Evolutionary conservation across 2,113 vertebrate genomes (phyloP).

Genomic region (Callithrix jacchus): DNA sequence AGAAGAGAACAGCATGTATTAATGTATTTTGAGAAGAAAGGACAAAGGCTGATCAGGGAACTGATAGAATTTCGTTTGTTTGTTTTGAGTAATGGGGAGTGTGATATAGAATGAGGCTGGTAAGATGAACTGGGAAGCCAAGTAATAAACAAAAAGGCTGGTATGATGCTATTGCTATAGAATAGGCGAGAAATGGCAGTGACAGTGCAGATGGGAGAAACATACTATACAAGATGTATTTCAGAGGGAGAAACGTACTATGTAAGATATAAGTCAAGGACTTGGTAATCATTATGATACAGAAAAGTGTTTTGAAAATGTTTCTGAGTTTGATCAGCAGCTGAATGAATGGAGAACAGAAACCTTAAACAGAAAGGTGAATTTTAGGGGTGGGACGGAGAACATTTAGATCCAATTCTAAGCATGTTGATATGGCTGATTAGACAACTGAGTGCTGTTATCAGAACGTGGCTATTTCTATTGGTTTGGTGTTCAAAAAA

Average conservation of each 20-base stretch:
- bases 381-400: background rate
- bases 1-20: background rate
- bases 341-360: background rate
- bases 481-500: background rate
- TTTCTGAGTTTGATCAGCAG: background rate
- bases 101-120: background rate
- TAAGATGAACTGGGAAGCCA: background rate
- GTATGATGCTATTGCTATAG: background rate
- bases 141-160: background rate
- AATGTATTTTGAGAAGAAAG: background rate
- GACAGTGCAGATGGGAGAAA: background rate
- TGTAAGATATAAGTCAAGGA: background rate
- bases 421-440: too few relatives aligned
- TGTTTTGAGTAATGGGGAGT: background rate
- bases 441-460: background rate
- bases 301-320: background rate
- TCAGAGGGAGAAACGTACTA: too few relatives aligned
- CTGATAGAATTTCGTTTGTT: background rate
- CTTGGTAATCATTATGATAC: background rate
- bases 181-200: background rate
- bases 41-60: background rate
- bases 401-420: background rate
- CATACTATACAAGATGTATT: background rate
- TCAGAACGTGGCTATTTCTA: background rate
- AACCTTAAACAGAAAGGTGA: background rate